Conservation (phyloP, 1,140 invertebrate genomes). For the Heliothis virescens region DNA sequence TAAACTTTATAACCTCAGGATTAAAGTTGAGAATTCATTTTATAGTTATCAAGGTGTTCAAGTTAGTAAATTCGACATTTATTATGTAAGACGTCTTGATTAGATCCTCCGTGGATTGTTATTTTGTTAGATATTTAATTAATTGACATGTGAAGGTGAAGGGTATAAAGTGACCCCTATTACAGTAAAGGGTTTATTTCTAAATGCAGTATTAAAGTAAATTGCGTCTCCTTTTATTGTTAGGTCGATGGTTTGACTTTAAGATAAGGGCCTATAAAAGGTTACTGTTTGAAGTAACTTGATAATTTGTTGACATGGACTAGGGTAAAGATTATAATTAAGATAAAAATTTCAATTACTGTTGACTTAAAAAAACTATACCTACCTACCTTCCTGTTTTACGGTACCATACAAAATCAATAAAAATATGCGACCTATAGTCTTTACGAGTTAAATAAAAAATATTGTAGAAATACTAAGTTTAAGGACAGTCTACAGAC, state of each 20-base stretch:
- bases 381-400: too few species aligned
- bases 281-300: too few species aligned
- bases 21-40: slow-evolving; percentile 47
- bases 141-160: slow-evolving; percentile 44
- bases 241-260: neutral
- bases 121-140: slow-evolving; percentile 57
- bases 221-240: slow-evolving; percentile 25
- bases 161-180: slow-evolving; percentile 7
- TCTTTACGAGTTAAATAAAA: too few species aligned
- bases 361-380: too few species aligned
- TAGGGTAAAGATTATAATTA: too few species aligned
- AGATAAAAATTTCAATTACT: too few species aligned
- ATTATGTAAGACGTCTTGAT: slow-evolving; percentile 58
- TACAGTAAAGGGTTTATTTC: slow-evolving; percentile 22
- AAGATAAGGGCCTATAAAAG: neutral
- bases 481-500: neutral
- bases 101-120: slow-evolving; percentile 57
- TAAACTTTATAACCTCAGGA: slow-evolving; percentile 21
- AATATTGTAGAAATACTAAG: too few species aligned
- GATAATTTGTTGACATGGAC: too few species aligned
- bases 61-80: slow-evolving; percentile 54
- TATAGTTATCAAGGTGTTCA: slow-evolving; percentile 46
- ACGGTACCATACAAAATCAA: too few species aligned
- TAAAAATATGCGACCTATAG: too few species aligned
- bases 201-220: slow-evolving; percentile 22